Evolutionary conservation across 2,888 invertebrate species (phyloP).

Genomic region (Macrophya alboannulata): DNA sequence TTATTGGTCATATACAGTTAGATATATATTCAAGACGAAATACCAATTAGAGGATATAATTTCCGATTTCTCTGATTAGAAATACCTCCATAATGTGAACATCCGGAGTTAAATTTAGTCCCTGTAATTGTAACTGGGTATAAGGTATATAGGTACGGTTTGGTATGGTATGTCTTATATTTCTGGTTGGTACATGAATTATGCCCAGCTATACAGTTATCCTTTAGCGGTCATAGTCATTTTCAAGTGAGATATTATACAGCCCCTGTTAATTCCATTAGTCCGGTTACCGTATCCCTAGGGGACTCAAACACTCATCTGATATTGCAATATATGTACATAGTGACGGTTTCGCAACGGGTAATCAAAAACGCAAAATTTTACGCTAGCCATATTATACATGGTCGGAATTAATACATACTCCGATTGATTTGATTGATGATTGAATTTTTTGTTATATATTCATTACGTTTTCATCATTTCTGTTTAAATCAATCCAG

Average conservation of each 20-base stretch:
- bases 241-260: conserved; percentile 47
- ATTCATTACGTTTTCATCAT: background rate
- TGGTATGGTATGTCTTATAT: background rate
- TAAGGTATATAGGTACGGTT: too few species aligned
- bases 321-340: conserved; percentile 39
- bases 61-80: background rate
- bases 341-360: background rate
- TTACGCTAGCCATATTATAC: background rate
- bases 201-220: conserved; percentile 36
- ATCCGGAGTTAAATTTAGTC: conserved; percentile 24
- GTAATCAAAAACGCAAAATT: conserved; percentile 39
- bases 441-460: background rate
- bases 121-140: conserved; percentile 6
- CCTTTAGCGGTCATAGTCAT: conserved; percentile 49
- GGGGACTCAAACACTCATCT: conserved; percentile 42
- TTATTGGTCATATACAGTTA: conserved; percentile 15
- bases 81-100: background rate
- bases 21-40: background rate
- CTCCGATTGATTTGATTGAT: background rate
- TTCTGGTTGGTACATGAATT: conserved; percentile 16
- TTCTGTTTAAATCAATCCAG: background rate
- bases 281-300: conserved; percentile 42
- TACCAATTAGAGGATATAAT: background rate
- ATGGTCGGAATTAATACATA: background rate
- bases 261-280: conserved; percentile 53